Evolutionary conservation across 2,797 vertebrate species (phyloP), one percentile per base, ranked within the genome.

Genomic region (Eulemur albifrons): DNA sequence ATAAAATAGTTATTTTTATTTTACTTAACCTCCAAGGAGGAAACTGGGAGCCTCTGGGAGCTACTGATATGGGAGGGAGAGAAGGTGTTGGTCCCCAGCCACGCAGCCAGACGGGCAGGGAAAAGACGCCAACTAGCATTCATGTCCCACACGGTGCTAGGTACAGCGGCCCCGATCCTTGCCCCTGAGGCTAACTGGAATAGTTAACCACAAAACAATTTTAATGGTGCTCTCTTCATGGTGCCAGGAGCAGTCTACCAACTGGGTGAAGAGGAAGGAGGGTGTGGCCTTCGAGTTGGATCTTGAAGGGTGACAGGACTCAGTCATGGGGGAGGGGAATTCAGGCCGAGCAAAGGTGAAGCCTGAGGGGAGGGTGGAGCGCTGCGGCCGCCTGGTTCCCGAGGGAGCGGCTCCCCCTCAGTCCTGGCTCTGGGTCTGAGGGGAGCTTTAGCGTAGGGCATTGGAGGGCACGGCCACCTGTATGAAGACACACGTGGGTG

Each of bases 401-500:
- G 10, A 73, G 57, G 50, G 35, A 40, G 35, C 40, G 38, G 23
- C 38, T 59, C 82, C 43, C 76, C 40, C 35, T 8, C 7, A 5
- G 45, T n/a, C 38, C 52, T 82, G 14, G 9, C 77, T 43, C 27
- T 30, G n/a, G 23, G n/a, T 18, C 63, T 18, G 11, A 17, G 52
- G 48, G 40, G 38, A 23, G 14, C 23, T 57, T 54, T 27, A 13
- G 2, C 5, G 4, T 9, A 70, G 76, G 76, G 80, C 40, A 45
- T 9, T 4, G 6, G n/a, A 50, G 30, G 86, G 40, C n/a, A 5
- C 2, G 11, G 80, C 13, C 13, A 25, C 23, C 59, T 23, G 57
- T 20, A 3, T 59, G 65, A 69, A 27, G 61, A 2, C 14, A 9
- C 14, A 0, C 1, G 0, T 0, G 21, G 14, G 23, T 43, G 25